Evolutionary conservation across 2,888 invertebrate species (phyloP), one percentile per base, ranked within the genome.

Genomic region (Tetropium fuscum): DNA sequence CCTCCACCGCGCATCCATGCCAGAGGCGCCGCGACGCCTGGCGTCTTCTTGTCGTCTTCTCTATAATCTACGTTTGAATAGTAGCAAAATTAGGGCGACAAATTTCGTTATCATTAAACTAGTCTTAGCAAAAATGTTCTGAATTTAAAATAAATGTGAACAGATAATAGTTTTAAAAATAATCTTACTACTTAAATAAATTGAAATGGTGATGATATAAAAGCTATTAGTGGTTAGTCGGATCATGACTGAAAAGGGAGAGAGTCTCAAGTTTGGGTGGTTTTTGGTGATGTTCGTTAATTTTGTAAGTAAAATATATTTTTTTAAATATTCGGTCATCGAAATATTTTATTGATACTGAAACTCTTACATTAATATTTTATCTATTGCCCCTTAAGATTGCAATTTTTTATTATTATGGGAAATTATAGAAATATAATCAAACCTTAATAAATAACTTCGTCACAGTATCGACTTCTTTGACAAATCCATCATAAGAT

Each of bases 251-350:
- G 36, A 38, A 8, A 48, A 47, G 10, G 7, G 7, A 19, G 11
- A 19, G 19, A 41, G 34, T 19, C 19, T 34, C 15, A 48, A 13
- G 13, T 15, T 48, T 1, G 48, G 34, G 15, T 48, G 76, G 76
- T 75, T 76, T 45, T 47, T 74, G 8, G 66, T 76, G 44, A 74
- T 76, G 69, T 60, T 75, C 40, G 66, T 74, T 18, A 76, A 76
- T 70, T 76, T 76, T 58, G 76, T 76, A 64, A 74, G 76, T 75
- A 32, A 45, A n/a, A n/a, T n/a, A n/a, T n/a, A n/a, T n/a, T n/a
- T n/a, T n/a, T n/a, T n/a, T n/a, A n/a, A n/a, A n/a, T n/a, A n/a
- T n/a, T 25, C 25, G n/a, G 1, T 32, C 13, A 32, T 10, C 1
- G 2, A 32, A 32, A 32, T 11, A 32, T 32, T 10, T 32, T 5